Percentiles rank a stretch among this genome's conserved stretches.
Evolutionary conservation across 2,888 invertebrate species (phyloP).

Genomic region (Pollenia amentaria): DNA sequence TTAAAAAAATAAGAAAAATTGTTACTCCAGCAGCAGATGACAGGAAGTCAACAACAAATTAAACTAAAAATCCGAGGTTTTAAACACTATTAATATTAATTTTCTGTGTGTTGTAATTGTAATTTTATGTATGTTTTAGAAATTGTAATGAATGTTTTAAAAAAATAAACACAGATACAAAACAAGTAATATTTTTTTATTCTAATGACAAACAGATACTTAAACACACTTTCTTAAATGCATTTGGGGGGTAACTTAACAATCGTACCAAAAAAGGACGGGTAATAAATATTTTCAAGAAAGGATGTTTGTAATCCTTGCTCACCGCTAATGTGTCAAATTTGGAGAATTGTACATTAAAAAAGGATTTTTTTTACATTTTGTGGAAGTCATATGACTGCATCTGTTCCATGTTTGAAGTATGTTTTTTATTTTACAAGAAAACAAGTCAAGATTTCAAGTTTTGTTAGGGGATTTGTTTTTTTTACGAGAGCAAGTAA

Average conservation of each 20-base stretch:
- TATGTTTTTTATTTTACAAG: conserved; percentile 12
- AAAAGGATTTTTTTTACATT: conserved; percentile 57
- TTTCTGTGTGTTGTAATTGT: conserved; percentile 58
- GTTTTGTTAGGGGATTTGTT: conserved; percentile 52
- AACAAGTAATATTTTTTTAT: conserved; percentile 39
- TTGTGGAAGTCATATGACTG: conserved; percentile 23
- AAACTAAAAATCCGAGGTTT: conserved; percentile 65
- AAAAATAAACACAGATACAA: conserved; percentile 41
- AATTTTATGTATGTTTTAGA: conserved; percentile 69
- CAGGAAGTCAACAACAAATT: conserved; percentile 81
- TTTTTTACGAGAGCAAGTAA: conserved; percentile 23
- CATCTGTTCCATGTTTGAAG: conserved; percentile 57
- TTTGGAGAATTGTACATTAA: conserved; percentile 66
- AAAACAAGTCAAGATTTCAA: conserved; percentile 69
- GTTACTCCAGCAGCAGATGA: conserved; percentile 78
- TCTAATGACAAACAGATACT: conserved; percentile 68
- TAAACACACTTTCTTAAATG: conserved; percentile 6
- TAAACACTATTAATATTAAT: conserved; percentile 39
- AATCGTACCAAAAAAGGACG: not conserved
- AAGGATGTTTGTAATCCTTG: conserved; percentile 65
- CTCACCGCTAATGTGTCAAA: conserved; percentile 72
- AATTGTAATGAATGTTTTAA: conserved; percentile 68
- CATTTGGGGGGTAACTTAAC: conserved; percentile 1
- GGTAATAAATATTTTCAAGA: not conserved
- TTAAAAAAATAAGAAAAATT: conserved; percentile 70